These are phyloP conservation scores for Dyspetes luteomarginatus DNA, from an alignment of 2,888 invertebrate genomes.

Conservation along the genomic window DNA sequence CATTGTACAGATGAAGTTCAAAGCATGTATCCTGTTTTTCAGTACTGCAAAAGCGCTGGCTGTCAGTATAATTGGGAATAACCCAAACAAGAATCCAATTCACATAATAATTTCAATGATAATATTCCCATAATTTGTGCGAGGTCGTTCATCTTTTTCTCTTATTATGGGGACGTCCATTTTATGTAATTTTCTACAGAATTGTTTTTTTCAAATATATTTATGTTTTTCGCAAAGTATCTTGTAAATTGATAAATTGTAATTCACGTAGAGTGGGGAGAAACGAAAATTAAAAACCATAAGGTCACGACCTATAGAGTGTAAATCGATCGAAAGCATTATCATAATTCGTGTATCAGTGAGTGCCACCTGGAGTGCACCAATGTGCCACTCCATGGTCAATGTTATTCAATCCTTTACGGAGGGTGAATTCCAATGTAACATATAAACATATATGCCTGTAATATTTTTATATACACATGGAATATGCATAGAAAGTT, in stretches of 20 bases:
- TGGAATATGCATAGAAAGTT: slow-evolving; percentile 12
- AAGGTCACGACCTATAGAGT: slow-evolving; percentile 11
- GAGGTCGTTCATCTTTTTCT: too few species aligned
- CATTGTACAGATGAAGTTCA: too few species aligned
- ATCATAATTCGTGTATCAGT: slow-evolving; percentile 79
- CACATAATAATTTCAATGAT: too few species aligned
- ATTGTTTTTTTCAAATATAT: too few species aligned
- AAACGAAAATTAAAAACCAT: slow-evolving; percentile 1
- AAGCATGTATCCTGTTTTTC: too few species aligned
- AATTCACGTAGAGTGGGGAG: background rate
- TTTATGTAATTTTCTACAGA: too few species aligned
- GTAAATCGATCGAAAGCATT: slow-evolving; percentile 73
- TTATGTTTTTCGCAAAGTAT: background rate
- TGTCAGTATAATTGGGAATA: too few species aligned
- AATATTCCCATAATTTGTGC: too few species aligned
- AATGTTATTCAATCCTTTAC: slow-evolving; percentile 64
- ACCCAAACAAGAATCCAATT: too few species aligned
- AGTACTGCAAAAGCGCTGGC: too few species aligned
- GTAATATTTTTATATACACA: slow-evolving; percentile 6
- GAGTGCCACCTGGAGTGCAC: slow-evolving; percentile 78
- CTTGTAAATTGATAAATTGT: background rate
- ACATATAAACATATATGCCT: background rate
- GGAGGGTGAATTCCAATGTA: slow-evolving; percentile 44
- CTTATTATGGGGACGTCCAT: too few species aligned
- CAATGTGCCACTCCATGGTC: slow-evolving; percentile 72